Evolutionary conservation across 2,113 vertebrate species (phyloP), one percentile per base, ranked within the genome.

Genomic region (Tursiops truncatus): DNA sequence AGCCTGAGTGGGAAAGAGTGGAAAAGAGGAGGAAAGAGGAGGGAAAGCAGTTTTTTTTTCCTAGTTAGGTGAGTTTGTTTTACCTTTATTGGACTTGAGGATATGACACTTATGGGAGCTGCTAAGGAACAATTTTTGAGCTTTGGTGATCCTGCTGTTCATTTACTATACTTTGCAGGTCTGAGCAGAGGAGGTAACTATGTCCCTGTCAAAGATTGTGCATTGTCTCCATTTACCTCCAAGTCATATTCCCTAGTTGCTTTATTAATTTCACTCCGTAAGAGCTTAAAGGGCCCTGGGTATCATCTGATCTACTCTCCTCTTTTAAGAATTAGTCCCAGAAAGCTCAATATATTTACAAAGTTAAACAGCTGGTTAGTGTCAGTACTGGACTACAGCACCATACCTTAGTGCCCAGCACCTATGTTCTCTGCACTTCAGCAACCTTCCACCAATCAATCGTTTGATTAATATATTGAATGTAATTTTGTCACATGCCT

Each of bases 321-420:
- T 84, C n/a, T 74, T 41, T 36, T 76, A 68, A 62, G 13, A 74
- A 91, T 53, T 60, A 68, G 58, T 41, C 38, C 23, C 58, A 63
- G 53, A 80, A 89, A 25, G 23, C 18, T 80, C 26, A 58, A 2
- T 21, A 81, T 25, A 4, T 12, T 47, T 31, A 26, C 17, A 68
- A 36, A 17, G 0, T 58, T 63, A 56, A 28, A 26, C n/a, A 81
- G 17, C 56, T 63, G 23, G 15, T n/a, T 63, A 44, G 20, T 9
- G 23, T 85, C 23, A 65, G 23, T 13, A 12, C 1, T 80, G 31
- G 38, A 3, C 4, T 1, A 20, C 5, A 5, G 0, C 8, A 20
- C 38, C 5, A 2, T 1, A 0, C 28, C 20, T 33, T 60, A 33
- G 65, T 20, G 3, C 2, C 28, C 26, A 58, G 28, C 10, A 3